Evolutionary conservation across 2,888 invertebrate genomes (phyloP), one percentile per base, ranked within the genome.

Genomic region (Tetranychus piercei): DNA sequence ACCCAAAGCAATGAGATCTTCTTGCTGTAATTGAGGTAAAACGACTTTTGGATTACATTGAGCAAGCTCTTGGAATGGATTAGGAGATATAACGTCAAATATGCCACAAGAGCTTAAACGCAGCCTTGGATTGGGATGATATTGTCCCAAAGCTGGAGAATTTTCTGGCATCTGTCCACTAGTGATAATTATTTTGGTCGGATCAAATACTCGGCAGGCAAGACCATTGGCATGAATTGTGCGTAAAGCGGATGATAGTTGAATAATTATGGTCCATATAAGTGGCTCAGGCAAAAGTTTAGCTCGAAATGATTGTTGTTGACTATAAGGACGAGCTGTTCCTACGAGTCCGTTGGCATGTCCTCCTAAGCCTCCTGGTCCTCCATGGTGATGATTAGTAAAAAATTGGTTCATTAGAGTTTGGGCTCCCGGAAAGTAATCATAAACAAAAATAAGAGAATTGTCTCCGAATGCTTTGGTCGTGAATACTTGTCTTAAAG

Each of bases 401-500:
- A 79, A 79, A 74, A 78, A 79, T 44, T 77, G 76, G 71, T 75
- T 77, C 84, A 92, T 86, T 79, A 99, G 83, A 0, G 94, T 95
- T 81, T 90, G 90, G 75, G 93, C 90, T 74, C 90, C 89, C 44
- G 96, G 91, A 85, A 93, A 91, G 84, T 91, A 97, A 82, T 95
- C 94, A 84, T 95, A 97, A 75, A 95, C 93, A 84, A 97, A 90
- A 79, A 97, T 88, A 86, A 96, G 87, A 75, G 97, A 95, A 84
- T 90, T 89, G 85, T 97, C 97, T 80, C 92, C 92, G 84, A 97
- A 99, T 72, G 91, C 90, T 85, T 94, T 92, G 67, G 96, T 95
- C 65, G 92, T 90, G 84, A 96, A 94, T 79, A 92, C 90, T 82
- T 96, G 94, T 81, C 91, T 88, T 76, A 97, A 85, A 80, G 90